Conservation (phyloP, 2,797 vertebrate genomes). For the Bradypodion ventrale region DNA sequence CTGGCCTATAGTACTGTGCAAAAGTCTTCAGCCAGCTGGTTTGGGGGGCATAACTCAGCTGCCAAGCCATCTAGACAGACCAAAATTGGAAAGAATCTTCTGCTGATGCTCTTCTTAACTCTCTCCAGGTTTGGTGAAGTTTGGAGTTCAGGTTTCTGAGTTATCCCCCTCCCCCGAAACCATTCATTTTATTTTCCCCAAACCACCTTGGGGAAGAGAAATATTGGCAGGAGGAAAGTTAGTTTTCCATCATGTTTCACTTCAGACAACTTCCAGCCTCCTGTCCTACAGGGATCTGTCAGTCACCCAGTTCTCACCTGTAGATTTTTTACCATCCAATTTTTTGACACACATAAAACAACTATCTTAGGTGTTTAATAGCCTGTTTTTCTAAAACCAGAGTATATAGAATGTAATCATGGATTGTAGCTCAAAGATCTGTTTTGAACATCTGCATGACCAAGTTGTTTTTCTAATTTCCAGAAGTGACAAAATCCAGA, state of each 20-base stretch:
- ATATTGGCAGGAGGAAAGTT: background rate
- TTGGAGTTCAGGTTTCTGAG: too few species aligned
- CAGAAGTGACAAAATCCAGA: constrained; percentile 66
- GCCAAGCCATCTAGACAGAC: too few species aligned
- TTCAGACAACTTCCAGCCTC: background rate
- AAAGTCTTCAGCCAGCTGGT: too few species aligned
- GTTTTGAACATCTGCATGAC: background rate
- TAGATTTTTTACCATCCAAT: background rate
- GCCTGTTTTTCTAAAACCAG: background rate
- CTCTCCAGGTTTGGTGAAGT: too few species aligned
- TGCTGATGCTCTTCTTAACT: too few species aligned
- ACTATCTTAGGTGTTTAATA: background rate
- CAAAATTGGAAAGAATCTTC: too few species aligned
- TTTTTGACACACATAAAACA: background rate
- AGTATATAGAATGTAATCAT: background rate
- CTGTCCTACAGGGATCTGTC: background rate
- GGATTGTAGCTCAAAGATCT: background rate
- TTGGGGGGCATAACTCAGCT: too few species aligned
- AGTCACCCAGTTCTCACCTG: background rate
- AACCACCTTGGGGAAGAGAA: background rate
- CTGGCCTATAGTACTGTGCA: too few species aligned
- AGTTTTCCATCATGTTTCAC: too few species aligned
- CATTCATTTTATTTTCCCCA: too few species aligned
- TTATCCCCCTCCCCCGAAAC: too few species aligned
- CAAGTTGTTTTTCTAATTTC: constrained; percentile 27